Evolutionary conservation across 2,888 invertebrate species (phyloP).

Genomic region (Amphipoea lucens): DNA sequence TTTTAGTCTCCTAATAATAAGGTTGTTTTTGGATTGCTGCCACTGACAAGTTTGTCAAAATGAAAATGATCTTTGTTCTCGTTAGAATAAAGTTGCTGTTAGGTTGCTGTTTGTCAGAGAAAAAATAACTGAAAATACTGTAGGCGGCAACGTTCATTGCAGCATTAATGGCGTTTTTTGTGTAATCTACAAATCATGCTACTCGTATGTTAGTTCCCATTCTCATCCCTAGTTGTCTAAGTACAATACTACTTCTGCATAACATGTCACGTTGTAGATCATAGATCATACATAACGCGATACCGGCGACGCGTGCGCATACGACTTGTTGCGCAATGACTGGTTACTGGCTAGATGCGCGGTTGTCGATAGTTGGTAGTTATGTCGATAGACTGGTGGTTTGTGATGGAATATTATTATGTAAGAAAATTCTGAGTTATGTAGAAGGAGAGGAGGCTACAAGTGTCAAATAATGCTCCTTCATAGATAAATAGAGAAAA

Average conservation of each 20-base stretch:
- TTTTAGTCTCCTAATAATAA: neutral
- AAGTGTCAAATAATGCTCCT: neutral
- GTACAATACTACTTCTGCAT: constrained; percentile 11
- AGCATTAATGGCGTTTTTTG: neutral
- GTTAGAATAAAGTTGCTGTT: neutral
- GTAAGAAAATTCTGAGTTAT: neutral
- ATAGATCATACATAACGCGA: constrained; percentile 47
- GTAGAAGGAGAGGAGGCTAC: no score
- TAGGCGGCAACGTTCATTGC: no score
- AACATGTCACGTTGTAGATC: constrained; percentile 44
- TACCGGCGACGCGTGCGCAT: constrained; percentile 57
- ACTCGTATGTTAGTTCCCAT: neutral
- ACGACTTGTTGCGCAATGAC: constrained; percentile 60
- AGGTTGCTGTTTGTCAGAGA: neutral
- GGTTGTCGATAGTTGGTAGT: constrained; percentile 1
- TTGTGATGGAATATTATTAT: neutral
- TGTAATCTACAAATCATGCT: neutral
- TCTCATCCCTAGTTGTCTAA: constrained; percentile 27
- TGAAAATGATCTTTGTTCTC: neutral
- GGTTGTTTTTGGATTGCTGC: neutral
- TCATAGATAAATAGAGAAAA: neutral
- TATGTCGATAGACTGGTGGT: constrained; percentile 24
- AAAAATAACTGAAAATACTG: neutral
- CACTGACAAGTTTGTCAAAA: neutral
- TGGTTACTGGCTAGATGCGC: constrained; percentile 16